Base-by-base conservation (phyloP, 37 sponge, comb jelly and placozoan species). In the Amphimedon queenslandica region DNA sequence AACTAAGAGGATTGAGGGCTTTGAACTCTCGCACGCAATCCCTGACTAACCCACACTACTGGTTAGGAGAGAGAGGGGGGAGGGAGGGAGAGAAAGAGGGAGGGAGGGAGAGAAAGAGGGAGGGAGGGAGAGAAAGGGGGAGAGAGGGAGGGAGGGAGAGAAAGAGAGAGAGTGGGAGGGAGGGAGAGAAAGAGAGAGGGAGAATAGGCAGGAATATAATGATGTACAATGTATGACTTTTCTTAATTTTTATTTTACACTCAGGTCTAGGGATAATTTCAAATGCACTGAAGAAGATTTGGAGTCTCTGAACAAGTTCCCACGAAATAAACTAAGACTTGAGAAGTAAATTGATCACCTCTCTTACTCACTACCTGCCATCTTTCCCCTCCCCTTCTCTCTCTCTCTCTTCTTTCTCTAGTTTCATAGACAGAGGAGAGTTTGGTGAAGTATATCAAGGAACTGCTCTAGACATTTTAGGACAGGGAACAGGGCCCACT, bases 391-490 rank as follows among this genome's bases (percentile, higher is more conserved):
- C 13, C 75, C 31, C 40, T 4, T 27, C 5, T 57, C 32, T 13
- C n/a, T 57, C 56, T 31, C 23, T 31, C 18, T n/a, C 32, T 58
- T 23, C 42, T 8, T 42, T 36, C 51, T 63, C 64, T 57, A 88
- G 78, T 18, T 82, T 77, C 41, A 75, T 84, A 47, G 84, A 71
- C 36, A 74, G 75, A 37, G 90, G 90, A 27, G 85, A 82, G 60
- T 90, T 90, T 90, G 90, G 90, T 53, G 90, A 90, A 57, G 90
- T 90, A 13, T 84, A 58, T 53, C 71, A 77, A 42, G 90, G 90
- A 57, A 77, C 85, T 33, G 80, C 81, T 42, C 34, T 55, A 0
- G 74, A 84, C 34, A 80, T 76, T 36, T 38, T 79, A 21, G 90
- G 84, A n/a, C 69, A 42, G 0, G 69, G 43, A 0, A 86, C 80